Percentiles rank a stretch among this genome's conserved stretches.
Evolutionary conservation across 37 sponge, comb jelly and placozoan genomes (phyloP).

Genomic region (Halisarca cf. caerulea): DNA sequence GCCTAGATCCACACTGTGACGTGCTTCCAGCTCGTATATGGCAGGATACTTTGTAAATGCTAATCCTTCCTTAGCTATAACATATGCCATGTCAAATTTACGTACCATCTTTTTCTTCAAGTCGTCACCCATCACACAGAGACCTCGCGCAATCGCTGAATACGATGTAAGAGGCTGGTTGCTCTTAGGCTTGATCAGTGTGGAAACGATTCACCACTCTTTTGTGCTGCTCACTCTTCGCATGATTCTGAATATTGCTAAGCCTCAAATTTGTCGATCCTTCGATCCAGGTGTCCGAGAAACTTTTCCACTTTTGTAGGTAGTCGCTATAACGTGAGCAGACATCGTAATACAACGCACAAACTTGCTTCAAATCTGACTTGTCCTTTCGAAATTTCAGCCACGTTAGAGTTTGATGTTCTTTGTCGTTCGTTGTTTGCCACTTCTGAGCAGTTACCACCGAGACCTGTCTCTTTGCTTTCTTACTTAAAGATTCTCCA

Average conservation of each 20-base stretch:
- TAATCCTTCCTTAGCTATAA: conserved; percentile 38
- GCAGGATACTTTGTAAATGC: conserved; percentile 51
- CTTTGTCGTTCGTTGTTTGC: too few relatives aligned
- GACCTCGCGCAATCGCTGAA: conserved; percentile 41
- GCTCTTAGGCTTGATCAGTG: conserved; percentile 40
- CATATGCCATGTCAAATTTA: conserved; percentile 43
- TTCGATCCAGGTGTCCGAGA: conserved; percentile 18
- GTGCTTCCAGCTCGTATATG: conserved; percentile 33
- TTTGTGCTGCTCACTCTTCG: conserved; percentile 23
- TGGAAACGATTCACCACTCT: too few relatives aligned
- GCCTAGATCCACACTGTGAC: conserved; percentile 71
- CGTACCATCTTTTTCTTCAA: conserved; percentile 4
- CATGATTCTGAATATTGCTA: conserved; percentile 20
- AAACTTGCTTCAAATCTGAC: too few relatives aligned
- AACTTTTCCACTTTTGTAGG: too few relatives aligned
- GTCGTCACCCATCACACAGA: conserved; percentile 20
- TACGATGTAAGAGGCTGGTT: conserved; percentile 11
- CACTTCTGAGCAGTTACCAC: too few relatives aligned
- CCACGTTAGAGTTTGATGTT: too few relatives aligned
- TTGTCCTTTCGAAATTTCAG: too few relatives aligned
- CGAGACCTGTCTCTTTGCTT: too few relatives aligned
- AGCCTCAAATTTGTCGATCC: conserved; percentile 43
- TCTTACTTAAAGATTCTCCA: too few relatives aligned
- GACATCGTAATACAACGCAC: too few relatives aligned
- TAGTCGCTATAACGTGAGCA: too few relatives aligned